Conservation (phyloP, 2,888 invertebrate genomes). For the Mimumesa dahlbomi region DNA sequence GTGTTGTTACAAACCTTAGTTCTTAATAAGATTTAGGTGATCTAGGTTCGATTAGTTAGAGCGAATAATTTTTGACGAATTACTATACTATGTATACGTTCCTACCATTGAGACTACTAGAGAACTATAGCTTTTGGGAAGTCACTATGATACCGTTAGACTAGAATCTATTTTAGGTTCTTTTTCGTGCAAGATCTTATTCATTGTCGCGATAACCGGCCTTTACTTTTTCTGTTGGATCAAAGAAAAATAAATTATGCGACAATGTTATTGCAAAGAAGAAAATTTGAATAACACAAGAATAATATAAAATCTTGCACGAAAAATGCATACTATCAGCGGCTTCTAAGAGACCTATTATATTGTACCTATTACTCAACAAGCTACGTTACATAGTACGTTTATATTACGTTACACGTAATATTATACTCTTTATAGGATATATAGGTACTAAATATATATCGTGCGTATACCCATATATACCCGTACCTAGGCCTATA, state of each 20-base stretch:
- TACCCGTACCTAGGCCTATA: conserved; percentile 29
- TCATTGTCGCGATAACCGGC: no score
- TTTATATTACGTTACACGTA: conserved; percentile 71
- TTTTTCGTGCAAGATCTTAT: conserved; percentile 71
- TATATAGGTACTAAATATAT: conserved; percentile 73
- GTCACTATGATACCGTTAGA: conserved; percentile 74
- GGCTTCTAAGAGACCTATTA: conserved; percentile 76
- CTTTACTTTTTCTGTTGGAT: not conserved
- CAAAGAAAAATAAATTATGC: not conserved
- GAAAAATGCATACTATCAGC: conserved; percentile 71
- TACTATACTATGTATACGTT: conserved; percentile 72
- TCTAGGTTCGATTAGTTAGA: conserved; percentile 78
- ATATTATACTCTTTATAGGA: conserved; percentile 75
- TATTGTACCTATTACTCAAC: conserved; percentile 75
- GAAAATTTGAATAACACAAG: not conserved
- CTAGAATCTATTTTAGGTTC: conserved; percentile 75
- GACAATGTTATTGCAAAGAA: not conserved
- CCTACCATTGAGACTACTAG: conserved; percentile 75
- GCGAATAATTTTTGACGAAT: conserved; percentile 73
- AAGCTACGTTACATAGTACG: conserved; percentile 75
- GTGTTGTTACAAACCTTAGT: conserved; percentile 66
- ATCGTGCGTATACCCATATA: conserved; percentile 74
- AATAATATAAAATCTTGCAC: conserved; percentile 66
- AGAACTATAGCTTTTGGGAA: conserved; percentile 71
- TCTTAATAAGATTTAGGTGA: conserved; percentile 68